phyloP scores from a whole-genome alignment of 2,797 vertebrate genomes.

The Phrynocephalus forsythii region DNA sequence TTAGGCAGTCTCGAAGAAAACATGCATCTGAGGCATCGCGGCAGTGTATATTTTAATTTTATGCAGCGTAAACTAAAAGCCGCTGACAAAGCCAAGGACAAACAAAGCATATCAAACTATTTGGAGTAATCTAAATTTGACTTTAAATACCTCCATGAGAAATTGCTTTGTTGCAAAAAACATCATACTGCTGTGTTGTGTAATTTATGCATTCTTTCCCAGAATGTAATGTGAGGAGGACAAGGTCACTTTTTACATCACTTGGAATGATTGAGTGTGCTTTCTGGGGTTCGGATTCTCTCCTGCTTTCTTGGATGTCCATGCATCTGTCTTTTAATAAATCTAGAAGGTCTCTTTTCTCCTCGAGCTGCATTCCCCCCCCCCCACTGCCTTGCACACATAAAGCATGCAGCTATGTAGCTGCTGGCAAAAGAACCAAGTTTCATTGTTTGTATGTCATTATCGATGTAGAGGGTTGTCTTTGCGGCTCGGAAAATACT shows the following conservation, averaged over 20 bases:
- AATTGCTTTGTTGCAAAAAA: slow-evolving; percentile 58
- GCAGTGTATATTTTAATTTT: slow-evolving; percentile 43
- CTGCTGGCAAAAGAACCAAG: slow-evolving; percentile 34
- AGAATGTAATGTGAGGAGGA: slow-evolving; percentile 41
- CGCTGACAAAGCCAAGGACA: slow-evolving; percentile 51
- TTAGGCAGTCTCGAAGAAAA: slow-evolving; percentile 37
- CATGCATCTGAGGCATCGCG: background rate
- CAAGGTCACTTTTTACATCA: slow-evolving; percentile 45
- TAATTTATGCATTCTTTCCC: slow-evolving; percentile 58
- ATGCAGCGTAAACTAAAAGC: slow-evolving; percentile 42
- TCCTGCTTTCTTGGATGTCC: slow-evolving; percentile 49
- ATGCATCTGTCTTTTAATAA: slow-evolving; percentile 49
- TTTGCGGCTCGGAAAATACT: slow-evolving; percentile 28
- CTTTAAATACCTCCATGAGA: slow-evolving; percentile 61
- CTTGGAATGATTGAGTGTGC: slow-evolving; percentile 47
- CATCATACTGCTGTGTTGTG: slow-evolving; percentile 43
- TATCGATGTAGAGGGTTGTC: slow-evolving; percentile 43
- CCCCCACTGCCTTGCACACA: slow-evolving; percentile 49
- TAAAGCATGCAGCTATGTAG: slow-evolving; percentile 35
- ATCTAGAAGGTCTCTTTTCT: slow-evolving; percentile 25
- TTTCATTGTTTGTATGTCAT: slow-evolving; percentile 46
- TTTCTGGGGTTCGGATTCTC: slow-evolving; percentile 45
- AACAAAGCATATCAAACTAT: slow-evolving; percentile 24
- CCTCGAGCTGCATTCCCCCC: slow-evolving; percentile 14
- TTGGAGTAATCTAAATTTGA: slow-evolving; percentile 36